Conservation (phyloP, 2,888 invertebrate species). For the Megamerina dolium region DNA sequence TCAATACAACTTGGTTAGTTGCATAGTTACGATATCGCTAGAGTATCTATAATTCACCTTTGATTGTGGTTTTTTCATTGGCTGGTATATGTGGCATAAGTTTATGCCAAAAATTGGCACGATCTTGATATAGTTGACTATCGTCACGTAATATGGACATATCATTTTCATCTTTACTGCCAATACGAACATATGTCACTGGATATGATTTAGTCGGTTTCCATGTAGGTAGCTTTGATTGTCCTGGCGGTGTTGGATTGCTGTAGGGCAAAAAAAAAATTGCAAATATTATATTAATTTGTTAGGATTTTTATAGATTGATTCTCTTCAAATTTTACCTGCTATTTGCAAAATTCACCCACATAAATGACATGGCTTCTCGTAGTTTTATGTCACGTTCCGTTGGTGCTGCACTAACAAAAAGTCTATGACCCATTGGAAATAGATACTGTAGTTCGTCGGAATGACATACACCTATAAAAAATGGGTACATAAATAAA, state of each 20-base stretch:
- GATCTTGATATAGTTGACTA: slow-evolving; percentile 52
- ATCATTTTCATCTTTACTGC: slow-evolving; percentile 53
- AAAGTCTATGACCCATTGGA: slow-evolving; percentile 57
- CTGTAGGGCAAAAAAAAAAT: too few species aligned
- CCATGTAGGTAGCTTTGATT: slow-evolving; percentile 54
- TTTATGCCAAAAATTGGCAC: slow-evolving; percentile 60
- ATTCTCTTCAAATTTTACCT: slow-evolving; percentile 53
- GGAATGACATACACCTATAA: slow-evolving; percentile 69
- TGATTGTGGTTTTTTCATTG: slow-evolving; percentile 17
- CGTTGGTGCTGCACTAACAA: slow-evolving; percentile 55
- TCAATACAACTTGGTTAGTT: too few species aligned
- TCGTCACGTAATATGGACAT: slow-evolving; percentile 52
- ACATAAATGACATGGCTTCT: slow-evolving; percentile 59
- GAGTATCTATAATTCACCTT: slow-evolving; percentile 54
- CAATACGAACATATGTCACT: slow-evolving; percentile 46
- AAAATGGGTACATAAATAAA: too few species aligned
- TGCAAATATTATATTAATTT: too few species aligned
- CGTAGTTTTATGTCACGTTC: slow-evolving; percentile 57
- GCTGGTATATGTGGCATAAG: slow-evolving; percentile 51
- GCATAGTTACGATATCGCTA: too few species aligned
- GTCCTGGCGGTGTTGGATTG: slow-evolving; percentile 57
- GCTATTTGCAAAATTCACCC: slow-evolving; percentile 70
- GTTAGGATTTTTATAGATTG: neutral
- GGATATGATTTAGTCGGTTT: slow-evolving; percentile 48
- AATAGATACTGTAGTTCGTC: slow-evolving; percentile 79